Conservation (phyloP, 2,113 vertebrate species). For the Hippoglossus stenolepis region DNA sequence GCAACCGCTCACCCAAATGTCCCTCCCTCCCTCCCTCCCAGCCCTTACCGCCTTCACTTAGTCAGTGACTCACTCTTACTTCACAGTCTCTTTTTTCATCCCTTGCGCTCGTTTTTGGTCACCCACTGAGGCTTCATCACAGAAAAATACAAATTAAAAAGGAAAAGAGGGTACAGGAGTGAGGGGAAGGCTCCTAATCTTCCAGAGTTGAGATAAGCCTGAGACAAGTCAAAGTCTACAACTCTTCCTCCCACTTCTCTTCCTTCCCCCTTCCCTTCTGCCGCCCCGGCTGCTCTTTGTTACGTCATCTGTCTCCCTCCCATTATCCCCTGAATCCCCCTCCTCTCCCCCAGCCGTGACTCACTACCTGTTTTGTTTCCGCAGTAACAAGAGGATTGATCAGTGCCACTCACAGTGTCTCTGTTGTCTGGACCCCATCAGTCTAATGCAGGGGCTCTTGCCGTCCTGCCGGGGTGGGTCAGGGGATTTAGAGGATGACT, state of each 20-base stretch:
- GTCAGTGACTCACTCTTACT: constrained; percentile 57
- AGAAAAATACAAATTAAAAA: neutral
- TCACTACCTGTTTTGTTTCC: constrained; percentile 85
- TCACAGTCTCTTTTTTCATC: constrained; percentile 45
- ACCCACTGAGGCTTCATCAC: constrained; percentile 59
- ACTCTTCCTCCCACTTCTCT: constrained; percentile 52
- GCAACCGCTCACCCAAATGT: constrained; percentile 46
- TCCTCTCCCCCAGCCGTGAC: constrained; percentile 69
- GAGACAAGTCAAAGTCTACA: constrained; percentile 72
- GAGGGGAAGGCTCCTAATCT: constrained; percentile 25
- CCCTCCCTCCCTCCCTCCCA: constrained; percentile 15
- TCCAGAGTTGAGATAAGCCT: constrained; percentile 39
- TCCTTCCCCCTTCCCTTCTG: constrained; percentile 63
- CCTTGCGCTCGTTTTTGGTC: constrained; percentile 49
- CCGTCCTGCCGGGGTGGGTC: constrained; percentile 41
- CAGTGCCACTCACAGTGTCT: constrained; percentile 70
- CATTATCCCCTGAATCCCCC: constrained; percentile 67
- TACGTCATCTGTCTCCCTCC: constrained; percentile 81
- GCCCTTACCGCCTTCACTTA: constrained; percentile 48
- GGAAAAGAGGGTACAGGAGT: neutral
- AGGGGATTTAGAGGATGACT: constrained; percentile 58
- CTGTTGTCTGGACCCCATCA: constrained; percentile 72
- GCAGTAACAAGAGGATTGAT: constrained; percentile 79
- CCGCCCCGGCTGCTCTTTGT: constrained; percentile 76
- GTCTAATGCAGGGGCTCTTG: constrained; percentile 61